A percentile compares a stretch with the other conserved stretches of the same genome.
phyloP scores from a whole-genome alignment of 2,888 invertebrate species.

The Ceratothoa steindachneri region DNA sequence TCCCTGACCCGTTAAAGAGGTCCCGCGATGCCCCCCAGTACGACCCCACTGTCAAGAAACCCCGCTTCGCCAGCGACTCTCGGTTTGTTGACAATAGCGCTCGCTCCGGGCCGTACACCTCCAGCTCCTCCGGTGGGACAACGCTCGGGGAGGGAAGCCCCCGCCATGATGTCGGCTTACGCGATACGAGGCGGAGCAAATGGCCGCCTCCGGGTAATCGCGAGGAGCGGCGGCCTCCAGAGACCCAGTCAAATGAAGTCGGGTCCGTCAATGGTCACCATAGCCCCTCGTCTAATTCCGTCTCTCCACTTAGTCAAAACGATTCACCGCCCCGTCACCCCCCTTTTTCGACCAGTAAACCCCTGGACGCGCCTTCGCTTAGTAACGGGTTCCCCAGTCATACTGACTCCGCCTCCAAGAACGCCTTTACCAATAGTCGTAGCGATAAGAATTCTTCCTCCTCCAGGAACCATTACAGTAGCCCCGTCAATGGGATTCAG shows the following conservation, averaged over 20 bases:
- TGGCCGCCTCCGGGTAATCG: neutral
- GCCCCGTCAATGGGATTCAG: neutral
- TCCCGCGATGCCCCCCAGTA: conserved; percentile 16
- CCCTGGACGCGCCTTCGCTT: neutral
- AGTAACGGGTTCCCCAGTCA: neutral
- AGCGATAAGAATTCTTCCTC: conserved; percentile 7
- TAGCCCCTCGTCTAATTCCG: conserved; percentile 6
- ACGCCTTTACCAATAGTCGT: neutral
- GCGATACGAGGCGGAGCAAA: neutral
- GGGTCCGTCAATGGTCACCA: conserved; percentile 4
- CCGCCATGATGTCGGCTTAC: neutral
- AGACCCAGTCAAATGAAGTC: neutral
- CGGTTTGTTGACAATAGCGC: neutral
- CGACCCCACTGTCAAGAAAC: conserved; percentile 33
- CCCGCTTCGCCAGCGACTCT: conserved; percentile 14
- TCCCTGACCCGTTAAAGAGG: conserved; percentile 24
- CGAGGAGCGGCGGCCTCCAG: neutral
- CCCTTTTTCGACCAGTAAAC: neutral
- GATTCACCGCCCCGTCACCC: conserved; percentile 1
- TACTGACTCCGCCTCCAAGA: neutral
- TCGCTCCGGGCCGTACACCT: neutral
- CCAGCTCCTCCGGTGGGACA: neutral
- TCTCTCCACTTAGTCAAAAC: conserved; percentile 6
- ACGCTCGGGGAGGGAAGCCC: neutral
- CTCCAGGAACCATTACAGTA: neutral